These are phyloP conservation scores for Sylvia atricapilla DNA, from an alignment of 2,113 vertebrate species.

Conservation along the genomic window DNA sequence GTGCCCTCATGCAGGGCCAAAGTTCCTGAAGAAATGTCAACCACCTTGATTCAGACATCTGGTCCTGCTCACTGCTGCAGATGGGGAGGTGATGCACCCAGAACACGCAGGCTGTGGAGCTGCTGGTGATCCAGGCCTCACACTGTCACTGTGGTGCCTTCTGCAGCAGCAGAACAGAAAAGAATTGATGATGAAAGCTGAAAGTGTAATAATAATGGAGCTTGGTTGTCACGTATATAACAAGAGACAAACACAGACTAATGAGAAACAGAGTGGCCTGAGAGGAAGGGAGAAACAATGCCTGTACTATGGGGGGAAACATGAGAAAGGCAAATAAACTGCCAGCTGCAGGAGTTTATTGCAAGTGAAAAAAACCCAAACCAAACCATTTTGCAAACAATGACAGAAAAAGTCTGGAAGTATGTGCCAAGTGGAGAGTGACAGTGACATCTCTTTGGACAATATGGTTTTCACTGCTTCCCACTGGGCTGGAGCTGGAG, in stretches of 20 bases:
- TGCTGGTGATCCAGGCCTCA: accelerated
- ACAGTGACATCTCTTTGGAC: neutral
- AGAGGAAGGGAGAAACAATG: conserved; percentile 5
- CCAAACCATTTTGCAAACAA: neutral
- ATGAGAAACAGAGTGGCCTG: conserved; percentile 36
- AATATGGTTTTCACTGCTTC: neutral
- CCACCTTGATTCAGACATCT: neutral
- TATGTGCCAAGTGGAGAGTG: neutral
- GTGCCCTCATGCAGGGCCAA: neutral
- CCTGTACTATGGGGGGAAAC: conserved; percentile 23
- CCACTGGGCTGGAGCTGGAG: neutral
- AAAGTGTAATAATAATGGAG: neutral
- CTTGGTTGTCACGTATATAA: neutral
- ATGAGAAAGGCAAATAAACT: conserved; percentile 36
- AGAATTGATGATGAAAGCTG: neutral
- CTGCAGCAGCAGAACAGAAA: neutral
- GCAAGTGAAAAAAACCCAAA: neutral
- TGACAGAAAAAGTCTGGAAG: neutral
- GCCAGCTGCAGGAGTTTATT: conserved; percentile 24
- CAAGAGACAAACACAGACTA: neutral
- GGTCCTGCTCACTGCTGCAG: neutral
- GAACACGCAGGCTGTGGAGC: neutral
- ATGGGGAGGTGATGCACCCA: accelerated
- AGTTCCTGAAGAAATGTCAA: neutral
- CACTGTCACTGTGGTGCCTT: accelerated